These are phyloP conservation scores for Pseudomyrmex gracilis DNA, from an alignment of 1,140 invertebrate species.

Conservation along the genomic window DNA sequence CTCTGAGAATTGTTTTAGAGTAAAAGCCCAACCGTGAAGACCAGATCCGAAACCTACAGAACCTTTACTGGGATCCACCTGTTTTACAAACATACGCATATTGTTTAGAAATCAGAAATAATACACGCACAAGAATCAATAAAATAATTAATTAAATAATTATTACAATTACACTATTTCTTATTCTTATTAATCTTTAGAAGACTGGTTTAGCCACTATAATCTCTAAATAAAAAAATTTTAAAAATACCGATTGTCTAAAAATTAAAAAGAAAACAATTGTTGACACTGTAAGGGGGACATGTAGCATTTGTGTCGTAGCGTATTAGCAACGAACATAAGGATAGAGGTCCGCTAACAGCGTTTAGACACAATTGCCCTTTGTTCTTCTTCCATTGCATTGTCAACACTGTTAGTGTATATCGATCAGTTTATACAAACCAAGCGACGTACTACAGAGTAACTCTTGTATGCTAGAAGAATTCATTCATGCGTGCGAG, in stretches of 20 bases:
- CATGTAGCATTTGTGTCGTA: constrained; percentile 82
- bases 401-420: constrained; percentile 84
- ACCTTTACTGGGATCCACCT: constrained; percentile 98
- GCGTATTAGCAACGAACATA: constrained; percentile 87
- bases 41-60: constrained; percentile 99
- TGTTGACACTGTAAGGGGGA: background rate
- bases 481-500: background rate
- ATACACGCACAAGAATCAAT: too few relatives aligned
- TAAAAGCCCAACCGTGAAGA: constrained; percentile 99
- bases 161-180: too few relatives aligned
- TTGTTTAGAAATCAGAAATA: background rate
- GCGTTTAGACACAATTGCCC: constrained; percentile 85
- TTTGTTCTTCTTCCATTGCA: constrained; percentile 86
- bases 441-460: constrained; percentile 80
- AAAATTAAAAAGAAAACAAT: too few relatives aligned
- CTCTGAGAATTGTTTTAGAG: constrained; percentile 99
- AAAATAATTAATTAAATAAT: too few relatives aligned
- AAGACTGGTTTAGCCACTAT: too few relatives aligned
- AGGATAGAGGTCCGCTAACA: constrained; percentile 89
- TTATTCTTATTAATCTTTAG: too few relatives aligned
- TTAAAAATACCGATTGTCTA: too few relatives aligned
- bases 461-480: constrained; percentile 86
- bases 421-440: constrained; percentile 59
- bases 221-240: too few relatives aligned
- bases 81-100: constrained; percentile 20